Evolutionary conservation across 2,113 vertebrate species (phyloP).

Genomic region (Geococcyx californianus): DNA sequence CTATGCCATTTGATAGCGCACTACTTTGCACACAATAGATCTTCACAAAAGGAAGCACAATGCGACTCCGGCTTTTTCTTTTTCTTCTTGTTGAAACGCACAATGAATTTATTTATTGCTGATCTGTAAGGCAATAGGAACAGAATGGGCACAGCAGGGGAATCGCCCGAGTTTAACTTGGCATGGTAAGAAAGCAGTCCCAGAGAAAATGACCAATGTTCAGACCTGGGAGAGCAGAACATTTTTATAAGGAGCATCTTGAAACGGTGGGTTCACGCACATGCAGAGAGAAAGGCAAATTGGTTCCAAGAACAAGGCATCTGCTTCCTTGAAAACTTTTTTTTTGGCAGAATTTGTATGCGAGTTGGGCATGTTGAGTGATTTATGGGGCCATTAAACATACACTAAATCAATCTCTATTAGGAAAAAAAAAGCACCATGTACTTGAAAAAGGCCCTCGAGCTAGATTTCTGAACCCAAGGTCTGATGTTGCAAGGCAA

Average conservation of each 20-base stretch:
- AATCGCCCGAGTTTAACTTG: conserved; percentile 11
- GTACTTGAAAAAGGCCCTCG: conserved; percentile 43
- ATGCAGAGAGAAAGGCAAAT: background rate
- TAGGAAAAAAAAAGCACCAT: conserved; percentile 25
- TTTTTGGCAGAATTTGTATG: conserved; percentile 62
- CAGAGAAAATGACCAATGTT: background rate
- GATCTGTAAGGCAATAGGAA: conserved; percentile 21
- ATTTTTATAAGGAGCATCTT: conserved; percentile 23
- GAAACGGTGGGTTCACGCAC: background rate
- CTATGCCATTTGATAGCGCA: conserved; percentile 37
- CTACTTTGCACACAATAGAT: conserved; percentile 64
- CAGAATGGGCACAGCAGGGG: conserved; percentile 24
- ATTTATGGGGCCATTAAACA: conserved; percentile 73
- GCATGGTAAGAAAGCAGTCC: conserved; percentile 12
- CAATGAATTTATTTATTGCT: conserved; percentile 66
- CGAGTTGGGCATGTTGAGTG: conserved; percentile 59
- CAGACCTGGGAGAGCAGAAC: background rate
- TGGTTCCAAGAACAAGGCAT: conserved; percentile 46
- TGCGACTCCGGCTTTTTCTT: background rate
- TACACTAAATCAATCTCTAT: conserved; percentile 73
- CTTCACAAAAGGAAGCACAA: conserved; percentile 42
- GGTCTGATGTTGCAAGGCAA: conserved; percentile 55
- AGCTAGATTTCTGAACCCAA: conserved; percentile 50
- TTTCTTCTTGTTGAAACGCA: background rate
- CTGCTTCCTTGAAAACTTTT: conserved; percentile 44